Percentiles rank a stretch among this genome's conserved stretches.
Evolutionary conservation across 2,888 invertebrate genomes (phyloP).

Genomic region (Sisyra nigra): DNA sequence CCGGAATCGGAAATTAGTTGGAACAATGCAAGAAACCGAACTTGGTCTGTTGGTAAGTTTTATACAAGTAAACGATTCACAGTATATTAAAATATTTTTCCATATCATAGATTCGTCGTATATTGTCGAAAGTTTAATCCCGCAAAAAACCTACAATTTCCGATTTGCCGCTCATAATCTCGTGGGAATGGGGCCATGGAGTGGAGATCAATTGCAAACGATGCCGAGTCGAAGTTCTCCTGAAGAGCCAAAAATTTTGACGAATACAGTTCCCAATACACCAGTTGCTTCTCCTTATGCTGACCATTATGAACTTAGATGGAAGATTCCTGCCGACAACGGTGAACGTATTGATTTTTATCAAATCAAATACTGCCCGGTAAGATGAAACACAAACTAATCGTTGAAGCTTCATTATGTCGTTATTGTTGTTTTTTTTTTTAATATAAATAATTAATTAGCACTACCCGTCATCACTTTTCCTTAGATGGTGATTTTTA

Average conservation of each 20-base stretch:
- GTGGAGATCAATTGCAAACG: conserved; percentile 40
- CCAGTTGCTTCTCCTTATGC: conserved; percentile 45
- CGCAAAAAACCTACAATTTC: conserved; percentile 64
- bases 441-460: too few species aligned
- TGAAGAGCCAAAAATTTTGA: conserved; percentile 48
- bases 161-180: conserved; percentile 73
- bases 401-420: neutral
- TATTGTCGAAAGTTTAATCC: conserved; percentile 61
- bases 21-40: conserved; percentile 50
- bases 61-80: neutral
- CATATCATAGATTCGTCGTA: conserved; percentile 50
- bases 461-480: too few species aligned
- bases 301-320: conserved; percentile 65
- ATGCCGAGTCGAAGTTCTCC: conserved; percentile 69
- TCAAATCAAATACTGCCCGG: conserved; percentile 63
- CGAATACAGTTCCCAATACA: conserved; percentile 29
- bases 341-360: conserved; percentile 78
- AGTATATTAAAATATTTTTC: too few species aligned
- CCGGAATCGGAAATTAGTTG: conserved; percentile 48
- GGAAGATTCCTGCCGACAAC: conserved; percentile 77
- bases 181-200: conserved; percentile 67
- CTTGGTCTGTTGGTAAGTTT: conserved; percentile 53
- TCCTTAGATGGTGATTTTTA: too few species aligned
- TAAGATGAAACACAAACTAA: conserved; percentile 28
- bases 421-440: too few species aligned